Percentiles rank a stretch among this genome's conserved stretches.
These are phyloP conservation scores for Mylabris phalerata DNA, from an alignment of 1,140 invertebrate species.

Conservation along the genomic window DNA sequence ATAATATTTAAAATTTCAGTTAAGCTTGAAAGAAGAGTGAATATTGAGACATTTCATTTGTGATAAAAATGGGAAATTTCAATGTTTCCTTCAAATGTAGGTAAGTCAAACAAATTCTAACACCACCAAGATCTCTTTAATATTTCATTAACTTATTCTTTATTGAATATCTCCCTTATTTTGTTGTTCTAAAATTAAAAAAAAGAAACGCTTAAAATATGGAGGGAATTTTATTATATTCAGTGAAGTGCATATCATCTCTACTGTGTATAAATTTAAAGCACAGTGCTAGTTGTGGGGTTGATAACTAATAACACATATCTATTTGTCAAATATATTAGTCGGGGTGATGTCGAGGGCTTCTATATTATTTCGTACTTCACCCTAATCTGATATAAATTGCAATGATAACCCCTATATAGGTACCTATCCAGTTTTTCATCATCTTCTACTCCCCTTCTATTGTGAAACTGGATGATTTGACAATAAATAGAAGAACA, in stretches of 20 bases:
- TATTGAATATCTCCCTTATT: too few species aligned
- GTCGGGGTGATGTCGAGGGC: conserved; percentile 34
- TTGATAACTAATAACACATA: conserved; percentile 36
- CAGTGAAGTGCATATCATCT: conserved; percentile 6
- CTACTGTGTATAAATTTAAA: not conserved
- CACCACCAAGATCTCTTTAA: too few species aligned
- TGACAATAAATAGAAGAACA: conserved; percentile 1
- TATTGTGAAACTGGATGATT: not conserved
- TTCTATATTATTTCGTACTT: conserved; percentile 35
- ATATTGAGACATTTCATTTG: too few species aligned
- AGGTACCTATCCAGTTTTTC: conserved; percentile 2
- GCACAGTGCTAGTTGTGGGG: not conserved
- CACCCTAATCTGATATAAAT: conserved; percentile 40
- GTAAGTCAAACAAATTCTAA: too few species aligned
- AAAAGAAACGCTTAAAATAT: too few species aligned
- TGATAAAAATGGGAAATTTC: too few species aligned
- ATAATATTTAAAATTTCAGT: too few species aligned
- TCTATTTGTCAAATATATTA: conserved; percentile 41
- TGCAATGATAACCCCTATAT: conserved; percentile 34
- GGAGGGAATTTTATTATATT: not conserved
- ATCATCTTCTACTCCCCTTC: conserved; percentile 2
- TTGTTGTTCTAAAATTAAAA: too few species aligned
- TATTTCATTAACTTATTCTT: too few species aligned
- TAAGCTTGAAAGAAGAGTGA: too few species aligned
- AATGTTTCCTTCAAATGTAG: too few species aligned